Base-by-base conservation (phyloP, 2,888 invertebrate genomes). In the Amitus sp. region DNA sequence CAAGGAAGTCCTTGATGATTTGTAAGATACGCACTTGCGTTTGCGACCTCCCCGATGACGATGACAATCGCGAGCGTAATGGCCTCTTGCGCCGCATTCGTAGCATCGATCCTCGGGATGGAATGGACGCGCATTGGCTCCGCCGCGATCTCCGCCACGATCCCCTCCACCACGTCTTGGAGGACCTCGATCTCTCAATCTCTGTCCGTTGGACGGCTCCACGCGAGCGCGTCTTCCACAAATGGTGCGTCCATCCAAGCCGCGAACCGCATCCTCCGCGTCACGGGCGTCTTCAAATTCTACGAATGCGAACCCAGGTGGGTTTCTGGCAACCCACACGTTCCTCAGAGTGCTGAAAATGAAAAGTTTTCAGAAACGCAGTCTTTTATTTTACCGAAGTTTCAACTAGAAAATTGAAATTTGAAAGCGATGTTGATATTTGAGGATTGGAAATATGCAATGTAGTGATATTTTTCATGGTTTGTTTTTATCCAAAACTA, bases 251-350 rank as follows among this genome's bases (percentile, higher is more conserved):
- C 92, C 92, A 78, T 93, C 92, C 79, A 89, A 78, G 9, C 84
- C 86, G 78, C 90, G 86, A 61, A 95, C 94, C 19, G 96, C 94
- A 83, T 96, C 95, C 76, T 95, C 94, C 7, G 96, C 96, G 82
- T 97, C 97, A 66, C 94, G 85, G 4, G 93, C 88, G 82, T 97
- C 96, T 84, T 96, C 95, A 80, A 93, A 96, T 81, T 96, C 95
- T 1, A 96, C 94, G 83, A 96, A 96, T 5, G 95, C 96, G 83
- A 96, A 96, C 49, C 96, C 97, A 56, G 97, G 96, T 10, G 95
- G 95, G 82, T 97, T 96, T 70, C 96, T 87, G 0, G 97, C 97
- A n/a, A 98, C 96, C 97, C 97, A 98, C 42, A 97, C 96, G 84
- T 95, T 96, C 74, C 94, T 88, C 72, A 97, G 84, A 1, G 94